A percentile compares a stretch with the other conserved stretches of the same genome.
phyloP scores from a whole-genome alignment of 2,888 invertebrate species.

The Protophormia terraenovae region DNA sequence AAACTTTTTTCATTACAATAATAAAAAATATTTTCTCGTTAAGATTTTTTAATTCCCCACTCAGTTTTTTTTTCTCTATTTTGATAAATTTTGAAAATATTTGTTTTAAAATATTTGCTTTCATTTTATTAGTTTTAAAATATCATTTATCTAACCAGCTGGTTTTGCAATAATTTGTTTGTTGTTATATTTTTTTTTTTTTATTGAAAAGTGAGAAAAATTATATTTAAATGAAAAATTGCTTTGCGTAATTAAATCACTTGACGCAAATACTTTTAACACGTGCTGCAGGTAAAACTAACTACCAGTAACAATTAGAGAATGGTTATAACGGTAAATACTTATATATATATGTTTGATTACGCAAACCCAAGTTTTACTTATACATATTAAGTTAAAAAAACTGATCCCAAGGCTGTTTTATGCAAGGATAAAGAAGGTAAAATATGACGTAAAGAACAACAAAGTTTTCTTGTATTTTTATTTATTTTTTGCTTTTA shows the following conservation, averaged over 20 bases:
- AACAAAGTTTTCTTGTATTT: not conserved
- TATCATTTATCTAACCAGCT: not conserved
- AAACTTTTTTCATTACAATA: not conserved
- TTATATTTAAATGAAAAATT: not conserved
- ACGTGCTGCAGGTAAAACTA: constrained; percentile 14
- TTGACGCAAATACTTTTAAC: constrained; percentile 33
- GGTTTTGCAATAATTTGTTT: not conserved
- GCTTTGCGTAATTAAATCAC: constrained; percentile 28
- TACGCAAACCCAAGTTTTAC: not conserved
- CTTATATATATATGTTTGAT: too few species aligned
- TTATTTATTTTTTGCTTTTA: not conserved
- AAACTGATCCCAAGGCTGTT: too few species aligned
- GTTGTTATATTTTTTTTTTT: not conserved
- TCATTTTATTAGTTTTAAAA: not conserved
- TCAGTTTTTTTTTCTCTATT: too few species aligned
- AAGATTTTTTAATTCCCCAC: too few species aligned
- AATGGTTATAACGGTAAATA: too few species aligned
- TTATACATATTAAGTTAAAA: too few species aligned
- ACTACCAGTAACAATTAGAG: not conserved
- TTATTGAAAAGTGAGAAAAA: constrained; percentile 19
- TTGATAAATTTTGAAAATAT: too few species aligned
- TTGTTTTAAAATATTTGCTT: not conserved
- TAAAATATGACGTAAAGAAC: constrained; percentile 5
- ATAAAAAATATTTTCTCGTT: not conserved
- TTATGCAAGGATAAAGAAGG: too few species aligned